These are phyloP conservation scores for Drosophila mauritiana DNA, from an alignment of 1,140 invertebrate genomes.

Conservation along the genomic window DNA sequence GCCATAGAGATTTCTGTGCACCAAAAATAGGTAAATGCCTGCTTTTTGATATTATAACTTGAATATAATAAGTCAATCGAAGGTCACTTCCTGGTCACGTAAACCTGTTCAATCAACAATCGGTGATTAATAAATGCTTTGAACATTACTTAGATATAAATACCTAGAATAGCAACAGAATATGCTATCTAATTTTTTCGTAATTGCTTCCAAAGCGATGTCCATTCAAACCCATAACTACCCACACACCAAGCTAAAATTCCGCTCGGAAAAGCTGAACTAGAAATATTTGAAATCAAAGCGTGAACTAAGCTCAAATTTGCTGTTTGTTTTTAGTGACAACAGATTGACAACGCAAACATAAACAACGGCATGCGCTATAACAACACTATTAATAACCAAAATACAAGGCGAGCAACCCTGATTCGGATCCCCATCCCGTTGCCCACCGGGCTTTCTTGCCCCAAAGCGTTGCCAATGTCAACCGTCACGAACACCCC, in stretches of 20 bases:
- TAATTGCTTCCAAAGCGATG: conserved; percentile 10
- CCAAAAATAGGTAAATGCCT: no score
- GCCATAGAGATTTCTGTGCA: no score
- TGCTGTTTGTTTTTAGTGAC: conserved; percentile 78
- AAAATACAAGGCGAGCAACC: conserved; percentile 55
- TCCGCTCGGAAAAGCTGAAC: neutral
- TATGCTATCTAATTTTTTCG: neutral
- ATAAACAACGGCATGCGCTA: conserved; percentile 38
- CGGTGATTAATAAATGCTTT: no score
- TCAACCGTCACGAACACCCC: conserved; percentile 73
- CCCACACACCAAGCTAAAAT: neutral
- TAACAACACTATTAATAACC: conserved; percentile 75
- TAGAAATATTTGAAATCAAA: conserved; percentile 27
- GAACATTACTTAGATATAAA: no score
- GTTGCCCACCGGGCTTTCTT: conserved; percentile 2
- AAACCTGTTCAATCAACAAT: neutral
- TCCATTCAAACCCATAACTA: conserved; percentile 6
- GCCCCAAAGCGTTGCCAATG: conserved; percentile 66
- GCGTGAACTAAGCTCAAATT: conserved; percentile 48
- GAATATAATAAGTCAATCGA: neutral
- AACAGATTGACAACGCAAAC: conserved; percentile 72
- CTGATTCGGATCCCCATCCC: neutral
- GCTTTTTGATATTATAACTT: no score
- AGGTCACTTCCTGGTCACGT: neutral
- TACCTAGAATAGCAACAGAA: no score